Conservation (phyloP, 1,140 invertebrate species). For the Saxidomus purpurata region DNA sequence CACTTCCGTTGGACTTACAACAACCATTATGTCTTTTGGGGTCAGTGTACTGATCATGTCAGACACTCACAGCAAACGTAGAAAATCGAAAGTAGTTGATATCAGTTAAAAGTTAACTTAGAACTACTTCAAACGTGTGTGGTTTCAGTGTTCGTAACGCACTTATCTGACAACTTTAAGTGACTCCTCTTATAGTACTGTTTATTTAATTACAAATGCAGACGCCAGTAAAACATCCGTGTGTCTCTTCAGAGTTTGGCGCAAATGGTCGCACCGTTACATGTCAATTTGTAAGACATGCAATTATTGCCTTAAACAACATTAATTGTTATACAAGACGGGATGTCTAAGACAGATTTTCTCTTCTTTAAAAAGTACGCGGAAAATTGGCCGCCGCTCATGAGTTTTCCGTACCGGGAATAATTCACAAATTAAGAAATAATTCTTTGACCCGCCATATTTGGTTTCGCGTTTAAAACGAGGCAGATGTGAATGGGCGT, state of each 20-base stretch:
- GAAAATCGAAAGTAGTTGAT: too few relatives aligned
- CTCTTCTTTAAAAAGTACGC: conserved; percentile 3
- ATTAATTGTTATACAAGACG: conserved; percentile 27
- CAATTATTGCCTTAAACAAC: conserved; percentile 35
- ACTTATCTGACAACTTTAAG: too few relatives aligned
- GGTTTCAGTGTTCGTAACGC: too few relatives aligned
- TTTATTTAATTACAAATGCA: too few relatives aligned
- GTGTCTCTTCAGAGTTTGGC: background rate
- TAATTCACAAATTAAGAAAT: conserved; percentile 67
- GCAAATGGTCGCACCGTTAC: conserved; percentile 3
- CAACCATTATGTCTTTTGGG: too few relatives aligned
- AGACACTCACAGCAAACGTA: too few relatives aligned
- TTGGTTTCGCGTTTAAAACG: conserved; percentile 66
- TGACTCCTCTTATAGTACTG: too few relatives aligned
- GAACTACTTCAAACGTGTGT: too few relatives aligned
- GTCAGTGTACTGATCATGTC: too few relatives aligned
- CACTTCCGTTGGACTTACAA: too few relatives aligned
- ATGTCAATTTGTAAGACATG: conserved; percentile 23
- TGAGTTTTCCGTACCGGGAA: conserved; percentile 42
- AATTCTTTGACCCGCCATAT: conserved; percentile 66
- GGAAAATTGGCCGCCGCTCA: conserved; percentile 57
- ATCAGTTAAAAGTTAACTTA: too few relatives aligned
- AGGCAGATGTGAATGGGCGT: conserved; percentile 67
- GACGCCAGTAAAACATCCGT: background rate
- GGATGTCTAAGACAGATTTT: background rate